These are phyloP conservation scores for Crypturellus undulatus DNA, from an alignment of 2,113 vertebrate genomes.

Conservation along the genomic window DNA sequence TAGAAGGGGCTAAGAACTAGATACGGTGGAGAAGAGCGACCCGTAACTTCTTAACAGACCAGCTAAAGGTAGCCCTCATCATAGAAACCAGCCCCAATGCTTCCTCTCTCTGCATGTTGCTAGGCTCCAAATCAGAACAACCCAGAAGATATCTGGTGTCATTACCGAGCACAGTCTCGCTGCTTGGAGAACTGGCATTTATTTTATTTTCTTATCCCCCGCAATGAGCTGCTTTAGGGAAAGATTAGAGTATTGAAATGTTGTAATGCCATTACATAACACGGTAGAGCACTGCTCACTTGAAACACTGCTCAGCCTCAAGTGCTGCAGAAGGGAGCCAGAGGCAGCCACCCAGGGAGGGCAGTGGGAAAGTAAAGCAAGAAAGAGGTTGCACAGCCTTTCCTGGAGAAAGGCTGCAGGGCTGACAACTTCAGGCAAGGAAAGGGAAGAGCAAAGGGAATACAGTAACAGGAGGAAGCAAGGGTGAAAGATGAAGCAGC, in stretches of 20 bases:
- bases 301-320: neutral
- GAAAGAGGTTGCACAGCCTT: neutral
- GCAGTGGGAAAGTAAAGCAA: neutral
- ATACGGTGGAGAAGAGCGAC: neutral
- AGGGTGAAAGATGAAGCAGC: neutral
- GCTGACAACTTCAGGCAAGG: neutral
- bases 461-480: neutral
- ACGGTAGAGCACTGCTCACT: neutral
- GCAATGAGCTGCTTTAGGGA: neutral
- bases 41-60: accelerated
- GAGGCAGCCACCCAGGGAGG: neutral
- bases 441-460: neutral
- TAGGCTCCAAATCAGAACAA: neutral
- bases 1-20: constrained; percentile 19
- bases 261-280: neutral
- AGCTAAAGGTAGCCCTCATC: too few species aligned
- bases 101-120: neutral
- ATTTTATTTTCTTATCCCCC: neutral
- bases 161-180: neutral
- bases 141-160: neutral
- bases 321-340: neutral
- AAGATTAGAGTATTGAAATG: neutral
- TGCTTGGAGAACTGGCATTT: neutral
- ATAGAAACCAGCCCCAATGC: accelerated
- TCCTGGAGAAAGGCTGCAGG: neutral